These are phyloP conservation scores for Diadumene lineata DNA, from an alignment of 92 coral and sea anemone species.

Conservation along the genomic window DNA sequence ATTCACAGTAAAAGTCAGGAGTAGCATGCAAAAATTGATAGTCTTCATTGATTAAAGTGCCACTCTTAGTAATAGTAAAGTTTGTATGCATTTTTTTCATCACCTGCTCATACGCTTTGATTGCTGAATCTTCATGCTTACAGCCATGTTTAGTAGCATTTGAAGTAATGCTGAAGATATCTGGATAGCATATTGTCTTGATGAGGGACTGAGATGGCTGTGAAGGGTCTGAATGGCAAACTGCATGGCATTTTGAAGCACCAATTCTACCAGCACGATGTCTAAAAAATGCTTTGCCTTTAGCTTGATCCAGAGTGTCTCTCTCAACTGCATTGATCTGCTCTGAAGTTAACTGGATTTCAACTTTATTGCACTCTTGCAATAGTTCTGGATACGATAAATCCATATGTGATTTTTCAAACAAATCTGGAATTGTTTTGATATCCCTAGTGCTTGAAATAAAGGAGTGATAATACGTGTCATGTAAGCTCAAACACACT, in stretches of 20 bases:
- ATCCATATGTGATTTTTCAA: conserved; percentile 24
- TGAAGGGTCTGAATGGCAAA: conserved; percentile 16
- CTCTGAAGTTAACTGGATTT: conserved; percentile 30
- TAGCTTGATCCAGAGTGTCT: conserved; percentile 41
- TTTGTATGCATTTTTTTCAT: not conserved
- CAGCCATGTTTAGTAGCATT: conserved; percentile 36
- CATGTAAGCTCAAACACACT: conserved; percentile 27
- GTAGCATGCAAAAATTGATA: conserved; percentile 45
- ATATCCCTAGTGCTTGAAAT: conserved; percentile 15
- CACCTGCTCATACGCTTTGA: not conserved
- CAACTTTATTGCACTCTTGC: conserved; percentile 27
- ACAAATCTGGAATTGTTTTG: conserved; percentile 9
- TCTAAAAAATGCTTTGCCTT: conserved; percentile 49
- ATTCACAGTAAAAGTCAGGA: conserved; percentile 31
- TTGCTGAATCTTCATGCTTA: conserved; percentile 20
- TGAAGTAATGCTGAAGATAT: conserved; percentile 22
- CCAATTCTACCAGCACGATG: conserved; percentile 59
- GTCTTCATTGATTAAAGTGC: conserved; percentile 28
- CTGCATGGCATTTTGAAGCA: conserved; percentile 29
- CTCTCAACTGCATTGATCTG: conserved; percentile 41
- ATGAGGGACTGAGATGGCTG: conserved; percentile 36
- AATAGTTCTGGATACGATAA: conserved; percentile 30
- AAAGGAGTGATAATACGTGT: conserved; percentile 8
- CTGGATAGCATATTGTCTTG: conserved; percentile 36
- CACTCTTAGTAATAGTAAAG: conserved; percentile 5